Evolutionary conservation across 2,113 vertebrate genomes (phyloP).

Genomic region (Rhinolophus sinicus): DNA sequence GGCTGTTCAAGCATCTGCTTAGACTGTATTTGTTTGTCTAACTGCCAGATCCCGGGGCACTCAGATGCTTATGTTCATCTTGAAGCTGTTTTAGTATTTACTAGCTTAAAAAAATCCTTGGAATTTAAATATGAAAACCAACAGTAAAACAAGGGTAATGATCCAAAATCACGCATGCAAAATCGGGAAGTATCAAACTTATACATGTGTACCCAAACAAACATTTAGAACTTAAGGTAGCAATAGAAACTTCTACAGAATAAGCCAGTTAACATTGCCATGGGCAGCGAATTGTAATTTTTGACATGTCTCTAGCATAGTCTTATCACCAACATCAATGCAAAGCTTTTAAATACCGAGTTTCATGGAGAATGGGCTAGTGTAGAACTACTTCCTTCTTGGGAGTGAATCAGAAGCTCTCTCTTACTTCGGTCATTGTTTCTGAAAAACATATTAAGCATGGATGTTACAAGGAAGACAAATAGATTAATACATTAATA

Average conservation of each 20-base stretch:
- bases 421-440: slow-evolving; percentile 15
- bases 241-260: slow-evolving; percentile 50
- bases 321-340: slow-evolving; percentile 15
- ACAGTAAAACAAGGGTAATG: slow-evolving; percentile 60
- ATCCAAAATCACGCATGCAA: slow-evolving; percentile 58
- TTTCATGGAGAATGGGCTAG: not conserved
- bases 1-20: slow-evolving; percentile 77
- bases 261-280: not conserved
- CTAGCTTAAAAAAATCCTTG: slow-evolving; percentile 49
- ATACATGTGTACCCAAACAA: slow-evolving; percentile 18
- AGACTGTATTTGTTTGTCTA: slow-evolving; percentile 74
- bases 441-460: slow-evolving; percentile 42
- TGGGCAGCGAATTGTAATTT: not conserved
- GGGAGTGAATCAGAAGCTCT: not conserved
- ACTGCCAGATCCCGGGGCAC: slow-evolving; percentile 65
- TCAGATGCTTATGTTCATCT: slow-evolving; percentile 63
- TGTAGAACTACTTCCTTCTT: not conserved
- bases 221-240: slow-evolving; percentile 54
- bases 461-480: not conserved
- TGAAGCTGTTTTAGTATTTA: slow-evolving; percentile 74
- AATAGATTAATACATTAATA: not conserved
- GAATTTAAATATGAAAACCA: slow-evolving; percentile 72
- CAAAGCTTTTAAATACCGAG: not conserved
- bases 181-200: slow-evolving; percentile 42
- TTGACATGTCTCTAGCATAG: not conserved